Base-by-base conservation (phyloP, 2,113 vertebrate species). In the Tapirus terrestris region DNA sequence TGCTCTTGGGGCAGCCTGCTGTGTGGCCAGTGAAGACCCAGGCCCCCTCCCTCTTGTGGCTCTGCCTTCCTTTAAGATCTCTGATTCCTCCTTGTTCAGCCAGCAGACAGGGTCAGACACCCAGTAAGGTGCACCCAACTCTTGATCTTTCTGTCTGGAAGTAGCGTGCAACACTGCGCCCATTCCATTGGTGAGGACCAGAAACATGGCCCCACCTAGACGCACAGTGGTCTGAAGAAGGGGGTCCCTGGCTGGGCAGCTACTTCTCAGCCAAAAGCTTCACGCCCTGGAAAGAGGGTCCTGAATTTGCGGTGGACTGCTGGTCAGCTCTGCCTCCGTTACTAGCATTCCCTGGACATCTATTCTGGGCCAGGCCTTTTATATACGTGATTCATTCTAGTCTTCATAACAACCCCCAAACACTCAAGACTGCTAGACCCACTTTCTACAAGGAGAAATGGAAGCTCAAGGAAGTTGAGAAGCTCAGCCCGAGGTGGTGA, bases 271-370 rank as follows among this genome's bases (percentile, higher is more conserved):
- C 5, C 76, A 3, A 10, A 17, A 56, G 27, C 13, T 36, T 23
- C 36, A 6, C 4, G 11, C 36, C 8, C 9, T 5, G 36, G 45
- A 43, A n/a, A 12, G 8, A 3, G 80, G n/a, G 16, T 33, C 68
- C 21, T 8, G 7, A 56, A 13, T n/a, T 3, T 20, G 1, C 8
- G 14, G 25, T 0, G 2, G n/a, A 7, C 5, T 10, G 0, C 27
- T 10, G 23, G 58, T 73, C 67, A 51, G 53, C 25, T 25, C 75
- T 58, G 75, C 58, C 27, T n/a, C 45, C 0, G 6, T 29, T 5
- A 14, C 80, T 21, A 25, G 18, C 11, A 2, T 63, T 36, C 29
- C 18, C 1, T 48, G 29, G 63, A 21, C 16, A 11, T 43, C 51
- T 80, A 4, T 45, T 31, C 87, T 39, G 58, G 31, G 31, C 20